Percentiles rank a stretch among this genome's conserved stretches.
Evolutionary conservation across 2,888 invertebrate genomes (phyloP).

Genomic region (Melinaea marsaeus): DNA sequence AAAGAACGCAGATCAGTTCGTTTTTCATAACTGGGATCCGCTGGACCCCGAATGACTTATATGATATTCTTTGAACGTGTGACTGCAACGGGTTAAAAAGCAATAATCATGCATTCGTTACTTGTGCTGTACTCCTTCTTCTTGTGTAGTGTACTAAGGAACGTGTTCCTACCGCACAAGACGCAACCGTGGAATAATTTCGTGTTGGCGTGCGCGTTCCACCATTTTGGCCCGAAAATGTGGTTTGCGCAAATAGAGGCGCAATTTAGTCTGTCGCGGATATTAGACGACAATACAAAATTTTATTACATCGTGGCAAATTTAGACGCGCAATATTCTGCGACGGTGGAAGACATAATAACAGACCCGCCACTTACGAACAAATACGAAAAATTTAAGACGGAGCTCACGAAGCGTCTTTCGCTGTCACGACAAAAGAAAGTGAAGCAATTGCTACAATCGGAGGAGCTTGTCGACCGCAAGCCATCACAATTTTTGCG

Average conservation of each 20-base stretch:
- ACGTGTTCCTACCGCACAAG: conserved; percentile 4
- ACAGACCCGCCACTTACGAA: background rate
- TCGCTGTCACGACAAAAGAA: background rate
- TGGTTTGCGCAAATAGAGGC: too few relatives aligned
- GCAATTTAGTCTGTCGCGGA: conserved; percentile 16
- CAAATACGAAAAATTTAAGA: conserved; percentile 4
- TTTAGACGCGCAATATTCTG: conserved; percentile 6
- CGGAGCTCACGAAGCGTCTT: conserved; percentile 13
- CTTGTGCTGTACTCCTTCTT: too few relatives aligned
- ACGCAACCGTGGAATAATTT: conserved; percentile 1
- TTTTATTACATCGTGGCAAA: conserved; percentile 3
- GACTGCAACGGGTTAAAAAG: too few relatives aligned
- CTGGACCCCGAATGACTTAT: too few relatives aligned
- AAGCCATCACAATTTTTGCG: too few relatives aligned
- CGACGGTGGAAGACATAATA: conserved; percentile 4
- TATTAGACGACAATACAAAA: conserved; percentile 20
- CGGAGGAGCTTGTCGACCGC: too few relatives aligned
- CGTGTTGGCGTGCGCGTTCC: conserved; percentile 10
- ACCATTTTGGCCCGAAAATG: conserved; percentile 2
- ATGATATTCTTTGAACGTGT: too few relatives aligned
- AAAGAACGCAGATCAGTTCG: too few relatives aligned
- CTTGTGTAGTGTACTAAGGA: too few relatives aligned
- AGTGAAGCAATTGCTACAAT: background rate
- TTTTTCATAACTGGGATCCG: too few relatives aligned
- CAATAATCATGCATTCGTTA: too few relatives aligned